These are phyloP conservation scores for Linurgus olivaceus DNA, from an alignment of 2,797 vertebrate species.

Conservation along the genomic window DNA sequence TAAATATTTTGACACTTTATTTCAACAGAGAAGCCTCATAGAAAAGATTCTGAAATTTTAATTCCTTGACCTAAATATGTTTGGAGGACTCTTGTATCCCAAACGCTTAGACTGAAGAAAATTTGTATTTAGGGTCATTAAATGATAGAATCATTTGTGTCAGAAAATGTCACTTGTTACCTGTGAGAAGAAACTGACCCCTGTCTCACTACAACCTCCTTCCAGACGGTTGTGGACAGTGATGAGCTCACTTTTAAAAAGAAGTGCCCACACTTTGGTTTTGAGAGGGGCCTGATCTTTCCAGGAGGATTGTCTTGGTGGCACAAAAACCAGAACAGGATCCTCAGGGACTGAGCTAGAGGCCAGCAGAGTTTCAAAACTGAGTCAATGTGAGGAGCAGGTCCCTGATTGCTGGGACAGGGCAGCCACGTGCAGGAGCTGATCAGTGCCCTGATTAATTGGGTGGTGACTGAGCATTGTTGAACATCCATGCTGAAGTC, in stretches of 20 bases:
- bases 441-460: not conserved
- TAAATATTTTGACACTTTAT: not conserved
- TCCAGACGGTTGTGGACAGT: not conserved
- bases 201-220: not conserved
- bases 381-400: fast-evolving
- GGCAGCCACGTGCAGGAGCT: not conserved
- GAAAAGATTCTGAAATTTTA: not conserved
- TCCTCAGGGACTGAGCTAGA: not conserved
- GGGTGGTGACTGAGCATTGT: not conserved
- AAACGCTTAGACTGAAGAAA: not conserved
- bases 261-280: not conserved
- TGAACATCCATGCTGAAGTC: not conserved
- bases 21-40: not conserved
- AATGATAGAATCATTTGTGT: not conserved
- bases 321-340: not conserved
- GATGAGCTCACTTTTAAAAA: not conserved
- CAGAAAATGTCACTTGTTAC: not conserved
- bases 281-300: not conserved
- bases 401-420: not conserved
- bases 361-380: not conserved
- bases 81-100: not conserved
- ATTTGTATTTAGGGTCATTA: not conserved
- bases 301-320: not conserved
- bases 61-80: not conserved
- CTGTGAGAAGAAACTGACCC: not conserved